phyloP scores from a whole-genome alignment of 2,113 vertebrate genomes.

The Perca schrenkii region DNA sequence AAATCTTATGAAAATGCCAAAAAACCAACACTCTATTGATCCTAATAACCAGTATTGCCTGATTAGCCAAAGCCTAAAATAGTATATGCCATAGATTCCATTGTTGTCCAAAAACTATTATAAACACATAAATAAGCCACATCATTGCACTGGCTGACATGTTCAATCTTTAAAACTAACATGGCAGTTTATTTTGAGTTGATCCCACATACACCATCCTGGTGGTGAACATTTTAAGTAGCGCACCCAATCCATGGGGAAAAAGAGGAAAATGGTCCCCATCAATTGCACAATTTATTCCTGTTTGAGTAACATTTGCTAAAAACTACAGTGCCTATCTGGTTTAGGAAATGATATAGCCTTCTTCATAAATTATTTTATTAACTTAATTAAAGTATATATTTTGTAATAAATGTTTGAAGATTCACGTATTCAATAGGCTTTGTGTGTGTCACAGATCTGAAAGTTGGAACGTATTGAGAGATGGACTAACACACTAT shows the following conservation, averaged over 20 bases:
- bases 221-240: background rate
- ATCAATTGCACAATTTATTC: background rate
- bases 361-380: background rate
- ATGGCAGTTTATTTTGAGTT: background rate
- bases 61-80: background rate
- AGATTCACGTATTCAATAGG: background rate
- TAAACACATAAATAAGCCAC: background rate
- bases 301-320: background rate
- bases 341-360: background rate
- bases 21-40: slow-evolving; percentile 33
- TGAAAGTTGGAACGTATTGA: too few relatives aligned
- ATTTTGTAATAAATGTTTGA: background rate
- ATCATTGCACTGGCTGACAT: background rate
- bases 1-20: slow-evolving; percentile 27
- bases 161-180: background rate
- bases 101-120: background rate
- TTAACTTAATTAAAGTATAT: background rate
- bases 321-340: background rate
- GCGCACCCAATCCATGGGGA: background rate
- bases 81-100: background rate
- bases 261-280: background rate
- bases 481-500: background rate
- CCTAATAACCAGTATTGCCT: background rate
- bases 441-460: too few relatives aligned
- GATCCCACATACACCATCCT: too few relatives aligned